Evolutionary conservation across 2,888 invertebrate genomes (phyloP), one percentile per base, ranked within the genome.

Genomic region (Agriotes lineatus): DNA sequence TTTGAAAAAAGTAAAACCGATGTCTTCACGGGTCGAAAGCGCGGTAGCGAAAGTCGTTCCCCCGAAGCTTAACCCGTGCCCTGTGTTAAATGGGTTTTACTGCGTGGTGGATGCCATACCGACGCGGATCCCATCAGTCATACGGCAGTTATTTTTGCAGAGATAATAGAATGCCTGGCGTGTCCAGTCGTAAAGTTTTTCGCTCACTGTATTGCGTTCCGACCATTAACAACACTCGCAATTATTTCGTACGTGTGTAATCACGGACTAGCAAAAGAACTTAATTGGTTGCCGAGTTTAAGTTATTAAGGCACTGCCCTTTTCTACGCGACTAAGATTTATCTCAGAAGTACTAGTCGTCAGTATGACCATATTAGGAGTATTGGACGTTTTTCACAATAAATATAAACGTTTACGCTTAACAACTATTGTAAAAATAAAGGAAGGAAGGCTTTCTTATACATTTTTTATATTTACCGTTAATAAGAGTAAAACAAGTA

Each of bases 111-210:
- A 19, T 18, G 22, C 25, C 1, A 12, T 14, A n/a, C n/a, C 25
- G n/a, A n/a, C n/a, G 48, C 12, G 25, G 16, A 48, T 16, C 60
- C 50, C 62, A 33, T 61, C 50, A 33, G 37, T 35, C 19, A 6
- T 42, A 42, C 52, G 37, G 62, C 19, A 22, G 30, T 42, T 52
- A 62, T 52, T 54, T 42, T 35, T 52, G 2, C 10, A 52, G 25
- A 39, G 50, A 22, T 62, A 62, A 62, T 62, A 62, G 62, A 62
- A 62, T 37, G 62, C 12, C 62, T 14, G 52, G 25, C 37, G 42
- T 62, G 14, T 37, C 52, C 62, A 37, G 25, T 42, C 62, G 39
- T 62, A 62, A 62, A 62, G 22, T 62, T 62, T 62, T 62, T 62
- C 61, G 10, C 7, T 50, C 30, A 12, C 25, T 2, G n/a, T n/a